Conservation (phyloP, 2,113 vertebrate genomes). For the Casuarius casuarius region DNA sequence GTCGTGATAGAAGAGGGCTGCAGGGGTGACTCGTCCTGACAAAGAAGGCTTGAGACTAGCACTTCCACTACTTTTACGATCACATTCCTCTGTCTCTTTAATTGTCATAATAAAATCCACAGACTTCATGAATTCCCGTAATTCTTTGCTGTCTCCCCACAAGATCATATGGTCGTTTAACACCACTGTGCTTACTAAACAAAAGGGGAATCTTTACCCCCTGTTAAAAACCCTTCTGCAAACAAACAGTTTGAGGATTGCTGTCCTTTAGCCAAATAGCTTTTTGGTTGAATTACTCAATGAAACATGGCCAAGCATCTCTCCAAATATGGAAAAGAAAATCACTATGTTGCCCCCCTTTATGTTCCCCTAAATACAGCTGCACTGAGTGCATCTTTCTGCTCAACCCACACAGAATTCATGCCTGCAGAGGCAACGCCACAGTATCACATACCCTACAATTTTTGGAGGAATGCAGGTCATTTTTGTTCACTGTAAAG, state of each 20-base stretch:
- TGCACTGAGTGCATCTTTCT: constrained; percentile 9
- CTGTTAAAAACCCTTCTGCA: constrained; percentile 26
- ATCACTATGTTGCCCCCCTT: constrained; percentile 25
- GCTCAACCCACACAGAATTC: constrained; percentile 33
- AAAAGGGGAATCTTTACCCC: constrained; percentile 48
- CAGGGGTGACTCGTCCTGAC: constrained; percentile 1
- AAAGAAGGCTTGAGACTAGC: neutral
- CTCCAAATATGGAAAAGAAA: constrained; percentile 63
- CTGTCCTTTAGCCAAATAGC: constrained; percentile 55
- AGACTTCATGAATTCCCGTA: constrained; percentile 39
- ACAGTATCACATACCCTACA: constrained; percentile 12
- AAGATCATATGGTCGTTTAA: constrained; percentile 39
- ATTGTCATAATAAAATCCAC: constrained; percentile 38
- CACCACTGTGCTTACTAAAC: constrained; percentile 34
- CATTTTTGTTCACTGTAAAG: neutral
- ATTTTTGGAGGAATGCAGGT: constrained; percentile 42
- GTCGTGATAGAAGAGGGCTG: neutral
- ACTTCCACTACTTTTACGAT: neutral
- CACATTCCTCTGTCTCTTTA: constrained; percentile 21
- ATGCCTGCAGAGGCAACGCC: neutral
- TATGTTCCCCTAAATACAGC: constrained; percentile 27
- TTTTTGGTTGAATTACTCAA: constrained; percentile 59
- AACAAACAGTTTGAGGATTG: constrained; percentile 41
- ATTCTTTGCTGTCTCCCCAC: constrained; percentile 44
- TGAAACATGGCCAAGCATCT: constrained; percentile 57